Evolutionary conservation across 2,797 vertebrate genomes (phyloP), one percentile per base, ranked within the genome.

Genomic region (Hemibagrus guttatus): DNA sequence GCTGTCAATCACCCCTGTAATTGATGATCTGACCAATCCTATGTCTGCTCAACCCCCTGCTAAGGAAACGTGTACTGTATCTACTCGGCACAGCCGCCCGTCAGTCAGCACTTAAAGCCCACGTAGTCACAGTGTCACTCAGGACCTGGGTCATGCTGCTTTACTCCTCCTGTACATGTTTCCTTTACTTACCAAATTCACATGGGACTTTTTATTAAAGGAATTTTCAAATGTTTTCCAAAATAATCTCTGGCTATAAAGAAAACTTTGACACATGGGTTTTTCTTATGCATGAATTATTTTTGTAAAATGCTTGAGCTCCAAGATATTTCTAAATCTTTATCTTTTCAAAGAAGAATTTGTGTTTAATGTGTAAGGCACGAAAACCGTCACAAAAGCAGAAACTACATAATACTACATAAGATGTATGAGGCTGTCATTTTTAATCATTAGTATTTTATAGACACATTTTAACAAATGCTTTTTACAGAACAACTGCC

Each of bases 1-100:
- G 91, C 95, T 95, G 96, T 96, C 97, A 95, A 88, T 91, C 90
- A 84, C 17, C 56, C 23, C 84, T 0, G 92, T 96, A 96, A 97
- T 96, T 96, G 96, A 97, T 97, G 96, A 96, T 95, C 93, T 92
- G 93, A 95, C 95, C 95, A 94, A 94, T 95, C 93, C 92, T 92
- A 95, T 95, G 95, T 95, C 95, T 95, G 95, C 95, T 95, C 93
- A 90, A 85, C 89, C 89, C 90, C 89, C 90, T 90, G 95, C 93
- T 93, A 93, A 94, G 96, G 95, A 96, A 90, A 95, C 95, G 93
- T 93, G 95, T 84, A 95, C 95, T 96, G 96, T 96, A 96, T 95
- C 96, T 94, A 94, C 96, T 95, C 95, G 93, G 95, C 93, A 95
- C 93, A 95, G 95, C 89, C 83, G 69, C 68, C 83, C 85, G 85